Evolutionary conservation across 2,888 invertebrate genomes (phyloP), one percentile per base, ranked within the genome.

Genomic region (Acholoe squamosa): DNA sequence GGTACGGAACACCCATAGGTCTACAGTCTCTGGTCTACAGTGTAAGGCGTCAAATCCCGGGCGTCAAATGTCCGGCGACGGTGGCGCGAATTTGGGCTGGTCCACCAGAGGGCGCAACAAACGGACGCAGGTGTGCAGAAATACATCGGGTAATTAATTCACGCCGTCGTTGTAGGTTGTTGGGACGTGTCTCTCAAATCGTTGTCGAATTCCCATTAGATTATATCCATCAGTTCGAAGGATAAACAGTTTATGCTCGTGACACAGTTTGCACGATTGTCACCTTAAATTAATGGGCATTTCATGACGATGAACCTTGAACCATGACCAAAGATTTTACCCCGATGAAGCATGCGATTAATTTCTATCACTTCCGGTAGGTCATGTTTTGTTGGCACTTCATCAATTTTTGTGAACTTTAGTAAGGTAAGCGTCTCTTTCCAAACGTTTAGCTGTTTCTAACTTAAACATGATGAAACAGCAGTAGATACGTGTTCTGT

Each of bases 61-160:
- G n/a, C n/a, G n/a, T n/a, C n/a, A n/a, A n/a, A n/a, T n/a, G n/a
- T n/a, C n/a, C n/a, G n/a, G 61, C 61, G n/a, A 0, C 14, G 14
- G 28, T 71, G 71, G 71, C 71, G 71, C 28, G 71, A 71, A 71
- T 28, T 25, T 71, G 71, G 14, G 71, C 25, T 28, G 28, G 3
- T 14, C 71, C 71, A 5, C 3, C 71, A 71, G 71, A 71, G 31
- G 71, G 71, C 71, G 71, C 71, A 3, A 28, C 71, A 3, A 25
- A 28, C 28, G 71, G 71, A 5, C 28, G 71, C 71, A 71, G 71
- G 28, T 71, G 71, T 25, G 28, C 28, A 71, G 3, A 22, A 71
- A 28, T 71, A 71, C n/a, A 71, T 71, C 71, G 71, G 71, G 71
- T 71, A 71, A 71, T 71, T 71, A 71, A 71, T 71, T 25, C 7